Conservation (phyloP, 2,113 vertebrate genomes). For the Thunnus maccoyii region DNA sequence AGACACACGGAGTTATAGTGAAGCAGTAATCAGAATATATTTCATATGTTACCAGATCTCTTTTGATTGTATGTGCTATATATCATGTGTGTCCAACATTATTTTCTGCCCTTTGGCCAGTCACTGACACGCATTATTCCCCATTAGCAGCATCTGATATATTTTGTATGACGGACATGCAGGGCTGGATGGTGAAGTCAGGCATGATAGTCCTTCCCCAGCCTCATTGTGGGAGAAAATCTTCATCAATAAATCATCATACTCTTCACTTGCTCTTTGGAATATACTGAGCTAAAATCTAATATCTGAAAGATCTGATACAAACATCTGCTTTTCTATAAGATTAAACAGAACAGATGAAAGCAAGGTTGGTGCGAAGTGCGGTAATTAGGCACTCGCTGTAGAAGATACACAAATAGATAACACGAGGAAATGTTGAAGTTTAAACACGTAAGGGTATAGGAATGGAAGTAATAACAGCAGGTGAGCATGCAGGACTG, state of each 20-base stretch:
- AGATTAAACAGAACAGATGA: too few species aligned
- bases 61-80: neutral
- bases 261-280: constrained; percentile 12
- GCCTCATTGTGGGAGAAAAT: constrained; percentile 30
- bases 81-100: neutral
- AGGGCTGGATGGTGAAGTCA: constrained; percentile 6
- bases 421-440: neutral
- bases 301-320: constrained; percentile 18
- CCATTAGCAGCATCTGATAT: neutral
- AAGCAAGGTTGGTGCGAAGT: neutral
- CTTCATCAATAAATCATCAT: constrained; percentile 56
- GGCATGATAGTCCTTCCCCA: neutral
- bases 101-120: neutral
- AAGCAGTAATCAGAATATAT: neutral
- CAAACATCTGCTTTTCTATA: constrained; percentile 1
- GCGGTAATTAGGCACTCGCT: neutral
- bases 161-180: constrained; percentile 9
- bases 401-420: too few species aligned
- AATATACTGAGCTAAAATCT: neutral
- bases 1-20: neutral
- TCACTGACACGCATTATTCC: neutral
- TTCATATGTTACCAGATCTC: neutral
- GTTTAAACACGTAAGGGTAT: neutral
- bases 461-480: neutral
- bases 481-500: constrained; percentile 3